Evolutionary conservation across 2,113 vertebrate species (phyloP).

Genomic region (Baryphthengus martii): DNA sequence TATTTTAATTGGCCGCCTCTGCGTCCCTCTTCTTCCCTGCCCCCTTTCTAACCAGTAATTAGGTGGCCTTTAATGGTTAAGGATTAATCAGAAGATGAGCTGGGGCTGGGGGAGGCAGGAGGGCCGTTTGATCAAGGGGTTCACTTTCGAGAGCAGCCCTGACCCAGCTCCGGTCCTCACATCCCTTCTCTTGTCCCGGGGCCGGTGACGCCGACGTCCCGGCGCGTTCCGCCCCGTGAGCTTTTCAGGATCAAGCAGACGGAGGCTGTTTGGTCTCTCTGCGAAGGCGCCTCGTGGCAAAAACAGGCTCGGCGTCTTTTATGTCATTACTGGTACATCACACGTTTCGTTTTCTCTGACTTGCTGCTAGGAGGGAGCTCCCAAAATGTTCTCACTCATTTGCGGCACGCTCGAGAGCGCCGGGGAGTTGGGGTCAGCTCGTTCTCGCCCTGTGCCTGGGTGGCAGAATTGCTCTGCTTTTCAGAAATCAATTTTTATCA

Average conservation of each 20-base stretch:
- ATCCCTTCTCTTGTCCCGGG: background rate
- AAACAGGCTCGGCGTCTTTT: background rate
- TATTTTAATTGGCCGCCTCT: background rate
- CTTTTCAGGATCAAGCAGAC: background rate
- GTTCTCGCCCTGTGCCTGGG: background rate
- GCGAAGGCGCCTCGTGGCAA: background rate
- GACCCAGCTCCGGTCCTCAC: background rate
- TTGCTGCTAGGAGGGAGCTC: background rate
- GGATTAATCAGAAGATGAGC: background rate
- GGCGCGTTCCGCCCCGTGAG: fast-evolving
- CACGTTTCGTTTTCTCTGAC: fast-evolving
- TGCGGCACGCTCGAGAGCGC: fast-evolving
- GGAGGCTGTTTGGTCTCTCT: fast-evolving
- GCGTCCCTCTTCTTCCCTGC: background rate
- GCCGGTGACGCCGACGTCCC: background rate
- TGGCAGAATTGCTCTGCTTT: background rate
- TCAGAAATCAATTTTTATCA: no score
- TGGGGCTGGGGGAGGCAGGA: background rate
- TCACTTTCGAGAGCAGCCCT: background rate
- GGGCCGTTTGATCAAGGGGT: background rate
- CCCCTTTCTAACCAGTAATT: background rate
- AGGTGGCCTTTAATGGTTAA: background rate
- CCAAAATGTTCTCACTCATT: background rate
- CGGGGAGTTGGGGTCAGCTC: background rate
- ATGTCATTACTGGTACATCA: background rate